These are phyloP conservation scores for Drosophila varians DNA, from an alignment of 1,140 invertebrate species.

Conservation along the genomic window DNA sequence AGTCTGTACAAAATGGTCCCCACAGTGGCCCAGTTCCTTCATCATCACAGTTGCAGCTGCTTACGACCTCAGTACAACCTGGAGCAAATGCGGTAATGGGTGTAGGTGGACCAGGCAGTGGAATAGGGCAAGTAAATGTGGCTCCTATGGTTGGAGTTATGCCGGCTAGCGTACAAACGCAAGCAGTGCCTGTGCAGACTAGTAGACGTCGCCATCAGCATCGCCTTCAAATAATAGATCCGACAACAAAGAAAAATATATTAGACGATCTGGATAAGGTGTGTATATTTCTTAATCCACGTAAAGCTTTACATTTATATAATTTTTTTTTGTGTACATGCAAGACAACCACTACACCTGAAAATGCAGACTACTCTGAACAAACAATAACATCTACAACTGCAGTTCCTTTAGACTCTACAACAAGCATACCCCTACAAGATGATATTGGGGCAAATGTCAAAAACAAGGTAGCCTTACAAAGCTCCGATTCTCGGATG, in stretches of 20 bases:
- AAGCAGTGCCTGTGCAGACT: slow-evolving; percentile 44
- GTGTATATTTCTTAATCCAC: not conserved
- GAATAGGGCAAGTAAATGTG: slow-evolving; percentile 61
- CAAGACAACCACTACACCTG: slow-evolving; percentile 49
- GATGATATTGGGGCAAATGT: slow-evolving; percentile 22
- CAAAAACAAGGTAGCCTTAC: slow-evolving; percentile 18
- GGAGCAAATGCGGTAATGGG: slow-evolving; percentile 59
- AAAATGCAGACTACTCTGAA: slow-evolving; percentile 54
- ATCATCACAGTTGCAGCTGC: slow-evolving; percentile 56
- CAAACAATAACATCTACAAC: slow-evolving; percentile 11
- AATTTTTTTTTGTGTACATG: not conserved
- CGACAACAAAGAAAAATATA: slow-evolving; percentile 73
- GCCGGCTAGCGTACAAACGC: slow-evolving; percentile 42
- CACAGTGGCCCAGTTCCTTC: slow-evolving; percentile 55
- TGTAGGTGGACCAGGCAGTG: slow-evolving; percentile 42
- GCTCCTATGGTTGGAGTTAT: slow-evolving; percentile 65
- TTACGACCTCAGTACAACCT: slow-evolving; percentile 60
- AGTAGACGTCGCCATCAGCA: slow-evolving; percentile 64
- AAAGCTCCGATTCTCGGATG: slow-evolving; percentile 32
- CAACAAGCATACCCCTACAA: slow-evolving; percentile 34
- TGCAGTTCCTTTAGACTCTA: slow-evolving; percentile 29
- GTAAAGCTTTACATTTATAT: not conserved
- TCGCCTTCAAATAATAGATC: slow-evolving; percentile 74
- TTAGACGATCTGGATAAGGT: slow-evolving; percentile 76
- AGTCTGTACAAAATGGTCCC: slow-evolving; percentile 65